These are phyloP conservation scores for Homarus americanus DNA, from an alignment of 1,140 invertebrate genomes.

Conservation along the genomic window DNA sequence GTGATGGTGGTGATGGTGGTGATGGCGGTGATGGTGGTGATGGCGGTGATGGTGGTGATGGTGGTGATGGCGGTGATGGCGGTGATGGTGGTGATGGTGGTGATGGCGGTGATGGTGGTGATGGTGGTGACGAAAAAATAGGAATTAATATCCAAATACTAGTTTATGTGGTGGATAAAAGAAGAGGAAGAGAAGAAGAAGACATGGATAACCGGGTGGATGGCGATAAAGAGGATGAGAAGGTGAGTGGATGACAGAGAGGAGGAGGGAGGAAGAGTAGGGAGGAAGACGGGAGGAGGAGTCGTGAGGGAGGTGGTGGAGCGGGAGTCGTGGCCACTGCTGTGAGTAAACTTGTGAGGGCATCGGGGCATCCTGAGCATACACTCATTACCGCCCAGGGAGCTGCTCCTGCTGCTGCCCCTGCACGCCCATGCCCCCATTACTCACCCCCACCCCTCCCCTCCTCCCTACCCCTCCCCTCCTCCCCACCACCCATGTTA, in stretches of 20 bases:
- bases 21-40: too few relatives aligned
- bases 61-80: too few relatives aligned
- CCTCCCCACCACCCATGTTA: neutral
- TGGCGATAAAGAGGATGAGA: neutral
- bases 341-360: neutral
- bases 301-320: neutral
- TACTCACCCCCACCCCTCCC: neutral
- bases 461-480: neutral
- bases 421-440: neutral
- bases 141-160: too few relatives aligned
- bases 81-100: too few relatives aligned
- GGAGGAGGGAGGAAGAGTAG: neutral
- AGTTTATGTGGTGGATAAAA: neutral
- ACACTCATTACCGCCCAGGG: neutral
- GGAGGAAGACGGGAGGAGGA: neutral
- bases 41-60: too few relatives aligned
- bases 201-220: neutral
- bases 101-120: too few relatives aligned
- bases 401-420: neutral
- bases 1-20: neutral
- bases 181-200: neutral
- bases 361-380: neutral
- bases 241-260: neutral
- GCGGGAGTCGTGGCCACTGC: neutral
- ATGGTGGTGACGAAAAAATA: too few relatives aligned